A percentile compares a stretch with the other conserved stretches of the same genome.
Conservation (phyloP, 53 echinoderm and acorn worm genomes). For the Patiria pectinifera region DNA sequence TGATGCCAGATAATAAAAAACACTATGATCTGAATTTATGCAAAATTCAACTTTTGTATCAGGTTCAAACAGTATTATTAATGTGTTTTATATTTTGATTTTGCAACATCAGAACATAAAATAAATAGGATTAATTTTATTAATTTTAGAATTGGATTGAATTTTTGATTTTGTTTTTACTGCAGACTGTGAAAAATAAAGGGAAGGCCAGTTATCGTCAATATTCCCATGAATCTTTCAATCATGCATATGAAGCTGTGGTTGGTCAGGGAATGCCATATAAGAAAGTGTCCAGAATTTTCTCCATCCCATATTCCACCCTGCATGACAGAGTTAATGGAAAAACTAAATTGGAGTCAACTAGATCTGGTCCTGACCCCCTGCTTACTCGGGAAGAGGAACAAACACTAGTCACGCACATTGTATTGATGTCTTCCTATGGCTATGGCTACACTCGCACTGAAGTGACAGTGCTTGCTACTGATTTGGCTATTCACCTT, state of each 20-base stretch:
- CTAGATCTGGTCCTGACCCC: slow-evolving; percentile 38
- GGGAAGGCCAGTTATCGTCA: slow-evolving; percentile 8
- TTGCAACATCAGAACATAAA: neutral
- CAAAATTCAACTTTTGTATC: slow-evolving; percentile 1
- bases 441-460: slow-evolving; percentile 32
- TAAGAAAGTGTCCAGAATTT: slow-evolving; percentile 11
- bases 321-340: slow-evolving; percentile 24
- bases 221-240: slow-evolving; percentile 7
- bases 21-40: neutral
- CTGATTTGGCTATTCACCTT: slow-evolving; percentile 39
- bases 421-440: slow-evolving; percentile 19
- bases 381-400: slow-evolving; percentile 23
- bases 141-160: neutral
- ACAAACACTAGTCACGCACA: slow-evolving; percentile 20
- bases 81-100: neutral
- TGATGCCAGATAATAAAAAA: slow-evolving; percentile 12
- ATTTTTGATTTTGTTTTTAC: neutral
- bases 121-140: neutral
- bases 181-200: slow-evolving; percentile 18
- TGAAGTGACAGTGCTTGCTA: slow-evolving; percentile 45
- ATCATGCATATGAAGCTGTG: neutral
- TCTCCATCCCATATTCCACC: slow-evolving; percentile 29
- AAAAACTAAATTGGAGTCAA: slow-evolving; percentile 22
- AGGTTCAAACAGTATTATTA: neutral
- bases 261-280: slow-evolving; percentile 24